phyloP scores from a whole-genome alignment of 2,113 vertebrate genomes.

The Strix uralensis region DNA sequence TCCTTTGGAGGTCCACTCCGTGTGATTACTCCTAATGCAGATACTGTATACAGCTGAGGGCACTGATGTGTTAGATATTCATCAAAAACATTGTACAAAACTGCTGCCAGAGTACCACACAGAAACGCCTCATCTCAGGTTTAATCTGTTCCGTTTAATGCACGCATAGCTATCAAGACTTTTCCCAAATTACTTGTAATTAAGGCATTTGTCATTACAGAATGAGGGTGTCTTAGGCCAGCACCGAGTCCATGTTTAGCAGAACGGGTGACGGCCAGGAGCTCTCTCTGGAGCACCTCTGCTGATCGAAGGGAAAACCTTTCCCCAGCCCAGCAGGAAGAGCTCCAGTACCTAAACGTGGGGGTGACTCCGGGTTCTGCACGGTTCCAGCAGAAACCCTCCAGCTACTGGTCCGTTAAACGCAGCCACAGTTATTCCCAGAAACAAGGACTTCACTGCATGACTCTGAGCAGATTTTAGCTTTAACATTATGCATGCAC shows the following conservation, averaged over 20 bases:
- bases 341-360: neutral
- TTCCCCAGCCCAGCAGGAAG: neutral
- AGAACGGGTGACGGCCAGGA: neutral
- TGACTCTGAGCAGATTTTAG: neutral
- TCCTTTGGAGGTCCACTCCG: neutral
- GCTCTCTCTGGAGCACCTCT: neutral
- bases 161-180: neutral
- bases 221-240: neutral
- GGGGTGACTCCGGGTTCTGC: neutral
- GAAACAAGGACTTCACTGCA: neutral
- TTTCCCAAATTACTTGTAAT: slow-evolving; percentile 46
- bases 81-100: neutral
- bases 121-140: neutral
- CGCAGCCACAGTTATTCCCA: neutral
- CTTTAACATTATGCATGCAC: neutral
- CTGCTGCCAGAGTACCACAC: neutral
- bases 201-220: neutral
- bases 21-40: neutral
- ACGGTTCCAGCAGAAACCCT: neutral
- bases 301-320: neutral
- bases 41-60: neutral
- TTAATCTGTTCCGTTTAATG: slow-evolving; percentile 11
- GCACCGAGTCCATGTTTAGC: neutral
- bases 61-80: neutral
- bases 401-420: neutral